phyloP scores from a whole-genome alignment of 2,797 vertebrate genomes.

The Rhyacichthys aspro region DNA sequence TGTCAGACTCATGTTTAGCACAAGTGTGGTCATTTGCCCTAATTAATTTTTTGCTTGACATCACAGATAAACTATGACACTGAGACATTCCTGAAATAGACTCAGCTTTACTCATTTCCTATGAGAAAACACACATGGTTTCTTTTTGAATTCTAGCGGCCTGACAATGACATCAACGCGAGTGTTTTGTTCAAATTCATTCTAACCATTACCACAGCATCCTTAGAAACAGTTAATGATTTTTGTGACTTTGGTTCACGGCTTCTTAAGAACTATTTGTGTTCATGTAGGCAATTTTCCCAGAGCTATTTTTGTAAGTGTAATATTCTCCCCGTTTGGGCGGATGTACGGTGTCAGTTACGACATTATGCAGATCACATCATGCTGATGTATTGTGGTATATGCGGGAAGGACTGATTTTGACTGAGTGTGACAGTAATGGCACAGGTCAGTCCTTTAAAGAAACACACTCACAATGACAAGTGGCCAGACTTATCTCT shows the following conservation, averaged over 20 bases:
- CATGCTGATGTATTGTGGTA: conserved; percentile 20
- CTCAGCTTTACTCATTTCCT: background rate
- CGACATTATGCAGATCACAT: conserved; percentile 8
- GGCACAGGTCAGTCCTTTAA: conserved; percentile 4
- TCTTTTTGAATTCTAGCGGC: conserved; percentile 23
- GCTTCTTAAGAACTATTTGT: background rate
- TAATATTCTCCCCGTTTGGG: background rate
- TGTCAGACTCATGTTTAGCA: background rate
- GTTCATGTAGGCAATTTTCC: background rate
- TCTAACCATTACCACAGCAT: conserved; percentile 5
- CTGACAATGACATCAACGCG: conserved; percentile 3
- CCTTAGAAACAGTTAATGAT: background rate
- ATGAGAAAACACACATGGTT: conserved; percentile 41
- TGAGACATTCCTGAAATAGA: conserved; percentile 21
- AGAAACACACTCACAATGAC: background rate
- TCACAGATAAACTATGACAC: conserved; percentile 19
- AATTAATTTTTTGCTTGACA: conserved; percentile 14
- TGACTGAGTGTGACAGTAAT: conserved; percentile 13
- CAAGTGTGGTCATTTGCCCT: background rate
- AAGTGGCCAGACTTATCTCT: background rate
- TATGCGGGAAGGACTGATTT: background rate
- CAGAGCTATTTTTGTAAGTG: background rate
- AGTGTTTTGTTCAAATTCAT: conserved; percentile 1
- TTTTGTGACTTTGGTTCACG: background rate
- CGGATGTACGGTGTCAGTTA: conserved; percentile 1